Percentiles rank a stretch among this genome's conserved stretches.
Conservation (phyloP, 2,888 invertebrate species). For the Phengaris arion region DNA sequence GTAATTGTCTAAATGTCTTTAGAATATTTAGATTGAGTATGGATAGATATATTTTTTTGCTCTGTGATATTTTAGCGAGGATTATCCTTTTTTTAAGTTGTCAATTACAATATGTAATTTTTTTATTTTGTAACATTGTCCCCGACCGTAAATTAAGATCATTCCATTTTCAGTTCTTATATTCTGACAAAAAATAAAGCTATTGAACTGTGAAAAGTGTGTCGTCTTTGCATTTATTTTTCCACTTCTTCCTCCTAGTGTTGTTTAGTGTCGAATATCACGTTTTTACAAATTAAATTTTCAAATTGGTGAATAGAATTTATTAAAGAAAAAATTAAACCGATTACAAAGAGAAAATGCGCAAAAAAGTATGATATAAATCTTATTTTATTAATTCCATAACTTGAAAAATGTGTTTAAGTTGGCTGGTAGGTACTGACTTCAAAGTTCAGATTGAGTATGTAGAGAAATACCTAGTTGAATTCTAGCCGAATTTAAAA, state of each 20-base stretch:
- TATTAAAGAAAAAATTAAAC: too few species aligned
- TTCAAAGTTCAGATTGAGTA: too few species aligned
- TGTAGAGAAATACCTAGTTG: too few species aligned
- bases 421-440: too few species aligned
- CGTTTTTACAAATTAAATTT: too few species aligned
- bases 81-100: conserved; percentile 44
- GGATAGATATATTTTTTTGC: conserved; percentile 47
- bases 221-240: not conserved
- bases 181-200: conserved; percentile 8
- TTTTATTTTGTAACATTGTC: conserved; percentile 25
- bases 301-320: too few species aligned
- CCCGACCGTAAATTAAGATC: conserved; percentile 28
- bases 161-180: conserved; percentile 29
- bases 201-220: not conserved
- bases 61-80: conserved; percentile 74
- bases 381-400: too few species aligned
- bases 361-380: too few species aligned
- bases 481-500: too few species aligned
- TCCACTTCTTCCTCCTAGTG: not conserved
- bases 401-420: too few species aligned
- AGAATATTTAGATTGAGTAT: conserved; percentile 30
- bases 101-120: conserved; percentile 27
- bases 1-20: conserved; percentile 30
- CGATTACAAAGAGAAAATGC: too few species aligned
- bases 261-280: too few species aligned